Conservation (phyloP, 1,140 invertebrate species). For the Achroia grisella region DNA sequence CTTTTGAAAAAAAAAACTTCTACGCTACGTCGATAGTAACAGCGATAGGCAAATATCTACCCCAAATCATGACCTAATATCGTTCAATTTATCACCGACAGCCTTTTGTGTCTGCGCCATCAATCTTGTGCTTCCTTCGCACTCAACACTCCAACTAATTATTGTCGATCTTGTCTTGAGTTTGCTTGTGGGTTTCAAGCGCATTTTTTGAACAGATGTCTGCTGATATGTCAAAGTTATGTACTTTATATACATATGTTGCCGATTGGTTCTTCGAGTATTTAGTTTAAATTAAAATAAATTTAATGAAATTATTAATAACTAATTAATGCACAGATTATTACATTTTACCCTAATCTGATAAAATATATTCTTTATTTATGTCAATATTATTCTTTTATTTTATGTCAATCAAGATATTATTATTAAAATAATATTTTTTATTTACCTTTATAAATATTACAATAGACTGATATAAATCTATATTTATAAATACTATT, state of each 20-base stretch:
- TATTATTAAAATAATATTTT: too few relatives aligned
- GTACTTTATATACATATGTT: not conserved
- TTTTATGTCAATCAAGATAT: too few relatives aligned
- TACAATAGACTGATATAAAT: too few relatives aligned
- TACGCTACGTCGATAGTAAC: constrained; percentile 27
- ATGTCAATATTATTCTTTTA: too few relatives aligned
- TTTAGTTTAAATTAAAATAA: too few relatives aligned
- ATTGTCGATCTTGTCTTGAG: constrained; percentile 54
- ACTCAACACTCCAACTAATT: constrained; percentile 68
- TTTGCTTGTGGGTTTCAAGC: constrained; percentile 43
- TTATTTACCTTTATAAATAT: too few relatives aligned
- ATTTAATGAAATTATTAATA: too few relatives aligned
- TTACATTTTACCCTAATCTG: too few relatives aligned
- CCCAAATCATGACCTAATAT: constrained; percentile 68
- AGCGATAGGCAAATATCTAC: constrained; percentile 59
- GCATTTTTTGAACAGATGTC: constrained; percentile 22
- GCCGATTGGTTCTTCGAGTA: too few relatives aligned
- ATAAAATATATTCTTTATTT: too few relatives aligned
- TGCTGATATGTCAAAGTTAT: not conserved
- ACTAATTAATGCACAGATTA: too few relatives aligned
- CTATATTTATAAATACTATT: too few relatives aligned
- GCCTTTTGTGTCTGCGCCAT: constrained; percentile 57
- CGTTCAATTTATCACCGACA: constrained; percentile 66
- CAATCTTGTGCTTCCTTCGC: constrained; percentile 59
- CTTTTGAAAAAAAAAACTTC: constrained; percentile 28